These are phyloP conservation scores for Heliconius hortense DNA, from an alignment of 2,888 invertebrate genomes.

Conservation along the genomic window DNA sequence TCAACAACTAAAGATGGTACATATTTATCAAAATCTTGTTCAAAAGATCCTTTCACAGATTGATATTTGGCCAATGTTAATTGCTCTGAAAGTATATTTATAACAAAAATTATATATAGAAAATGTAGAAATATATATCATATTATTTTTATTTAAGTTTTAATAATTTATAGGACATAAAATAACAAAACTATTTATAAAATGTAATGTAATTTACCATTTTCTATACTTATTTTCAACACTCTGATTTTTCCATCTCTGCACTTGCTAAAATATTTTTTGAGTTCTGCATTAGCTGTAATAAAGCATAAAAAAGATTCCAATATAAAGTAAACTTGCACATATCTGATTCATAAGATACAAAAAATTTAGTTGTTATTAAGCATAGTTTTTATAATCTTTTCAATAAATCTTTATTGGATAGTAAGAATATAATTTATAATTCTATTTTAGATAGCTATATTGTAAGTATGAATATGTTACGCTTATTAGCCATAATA, in stretches of 20 bases:
- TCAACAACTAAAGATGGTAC: slow-evolving; percentile 87
- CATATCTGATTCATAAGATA: not conserved
- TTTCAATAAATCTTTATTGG: not conserved
- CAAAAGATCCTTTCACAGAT: slow-evolving; percentile 89
- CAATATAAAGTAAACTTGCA: not conserved
- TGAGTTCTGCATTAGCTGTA: slow-evolving; percentile 91
- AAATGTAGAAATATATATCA: not conserved
- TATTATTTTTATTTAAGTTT: not conserved
- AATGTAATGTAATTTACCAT: slow-evolving; percentile 82
- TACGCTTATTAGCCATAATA: slow-evolving; percentile 6
- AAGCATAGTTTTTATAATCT: not conserved
- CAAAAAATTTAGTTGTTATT: not conserved
- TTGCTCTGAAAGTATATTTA: slow-evolving; percentile 84
- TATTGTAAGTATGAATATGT: not conserved
- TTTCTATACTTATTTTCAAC: slow-evolving; percentile 92
- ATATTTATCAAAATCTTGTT: slow-evolving; percentile 91
- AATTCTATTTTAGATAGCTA: not conserved
- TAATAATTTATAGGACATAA: not conserved
- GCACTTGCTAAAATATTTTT: slow-evolving; percentile 91
- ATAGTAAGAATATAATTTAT: not conserved
- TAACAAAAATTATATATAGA: not conserved
- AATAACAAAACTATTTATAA: not conserved
- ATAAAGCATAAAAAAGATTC: too few relatives aligned
- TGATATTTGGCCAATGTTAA: slow-evolving; percentile 85
- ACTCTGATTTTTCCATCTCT: slow-evolving; percentile 90